Evolutionary conservation across 2,888 invertebrate genomes (phyloP).

Genomic region (Parnassius orleans): DNA sequence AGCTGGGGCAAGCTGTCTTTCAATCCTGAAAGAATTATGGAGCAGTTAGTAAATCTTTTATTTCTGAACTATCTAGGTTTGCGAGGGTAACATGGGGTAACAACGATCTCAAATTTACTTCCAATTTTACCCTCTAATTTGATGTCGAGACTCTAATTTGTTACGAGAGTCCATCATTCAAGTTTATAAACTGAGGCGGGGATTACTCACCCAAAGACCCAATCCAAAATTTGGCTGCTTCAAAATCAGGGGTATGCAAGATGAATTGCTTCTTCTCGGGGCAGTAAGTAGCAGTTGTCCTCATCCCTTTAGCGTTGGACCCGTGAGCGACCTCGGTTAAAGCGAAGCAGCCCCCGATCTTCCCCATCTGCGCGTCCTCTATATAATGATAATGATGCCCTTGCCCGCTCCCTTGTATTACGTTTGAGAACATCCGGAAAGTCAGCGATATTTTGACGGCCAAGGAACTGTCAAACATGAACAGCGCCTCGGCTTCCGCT

Average conservation of each 20-base stretch:
- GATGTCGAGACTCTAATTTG: no score
- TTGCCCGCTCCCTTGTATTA: conserved; percentile 83
- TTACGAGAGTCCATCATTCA: no score
- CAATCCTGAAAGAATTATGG: no score
- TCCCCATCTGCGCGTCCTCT: conserved; percentile 57
- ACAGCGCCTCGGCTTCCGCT: conserved; percentile 77
- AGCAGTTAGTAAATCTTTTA: no score
- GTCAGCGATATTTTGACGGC: conserved; percentile 85
- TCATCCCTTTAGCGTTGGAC: conserved; percentile 93
- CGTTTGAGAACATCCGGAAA: conserved; percentile 84
- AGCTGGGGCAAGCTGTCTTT: no score
- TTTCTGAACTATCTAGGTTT: no score
- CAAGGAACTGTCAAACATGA: conserved; percentile 82
- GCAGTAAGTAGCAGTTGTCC: conserved; percentile 91
- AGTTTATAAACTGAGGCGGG: no score
- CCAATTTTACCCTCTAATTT: no score
- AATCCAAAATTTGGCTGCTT: conserved; percentile 96
- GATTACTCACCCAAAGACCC: conserved; percentile 83
- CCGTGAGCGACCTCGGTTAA: conserved; percentile 95
- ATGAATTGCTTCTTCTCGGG: conserved; percentile 87
- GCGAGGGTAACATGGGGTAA: no score
- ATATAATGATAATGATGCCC: conserved; percentile 81
- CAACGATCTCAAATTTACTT: no score
- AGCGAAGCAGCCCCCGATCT: conserved; percentile 84
- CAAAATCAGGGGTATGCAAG: conserved; percentile 92